Evolutionary conservation across 2,888 invertebrate genomes (phyloP).

Genomic region (Odontocerum albicorne): DNA sequence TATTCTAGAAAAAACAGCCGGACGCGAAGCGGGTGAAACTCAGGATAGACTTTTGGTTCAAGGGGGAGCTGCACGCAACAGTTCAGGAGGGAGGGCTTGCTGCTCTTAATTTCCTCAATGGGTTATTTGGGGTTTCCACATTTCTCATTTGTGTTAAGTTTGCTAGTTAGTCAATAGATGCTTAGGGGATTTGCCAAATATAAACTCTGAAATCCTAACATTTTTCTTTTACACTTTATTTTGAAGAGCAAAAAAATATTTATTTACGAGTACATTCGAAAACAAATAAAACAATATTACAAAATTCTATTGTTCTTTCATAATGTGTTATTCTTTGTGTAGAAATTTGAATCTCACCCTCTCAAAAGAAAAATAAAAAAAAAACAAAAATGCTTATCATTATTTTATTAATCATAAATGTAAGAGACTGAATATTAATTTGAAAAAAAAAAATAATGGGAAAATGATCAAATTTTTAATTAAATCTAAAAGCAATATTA

Average conservation of each 20-base stretch:
- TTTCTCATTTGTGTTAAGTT: constrained; percentile 18
- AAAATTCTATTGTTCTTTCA: not conserved
- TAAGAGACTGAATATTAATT: constrained; percentile 1
- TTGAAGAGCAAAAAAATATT: constrained; percentile 16
- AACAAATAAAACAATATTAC: no score
- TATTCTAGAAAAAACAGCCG: constrained; percentile 88
- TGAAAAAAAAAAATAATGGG: no score
- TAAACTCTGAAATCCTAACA: constrained; percentile 8
- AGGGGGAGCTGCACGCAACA: constrained; percentile 66
- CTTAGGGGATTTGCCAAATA: constrained; percentile 19
- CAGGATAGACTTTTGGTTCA: constrained; percentile 72
- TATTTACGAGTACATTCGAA: no score
- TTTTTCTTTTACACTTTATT: not conserved
- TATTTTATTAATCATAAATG: not conserved
- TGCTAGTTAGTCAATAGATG: constrained; percentile 16
- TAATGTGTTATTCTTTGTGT: not conserved
- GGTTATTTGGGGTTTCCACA: no score
- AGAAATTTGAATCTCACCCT: not conserved
- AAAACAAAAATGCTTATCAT: no score
- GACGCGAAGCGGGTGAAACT: constrained; percentile 77
- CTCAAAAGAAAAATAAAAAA: no score
- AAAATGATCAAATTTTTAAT: no score
- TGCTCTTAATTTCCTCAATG: constrained; percentile 50
- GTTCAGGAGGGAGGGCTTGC: constrained; percentile 60
- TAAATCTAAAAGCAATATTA: no score